Evolutionary conservation across 1,140 invertebrate genomes (phyloP).

Genomic region (Bombus affinis): DNA sequence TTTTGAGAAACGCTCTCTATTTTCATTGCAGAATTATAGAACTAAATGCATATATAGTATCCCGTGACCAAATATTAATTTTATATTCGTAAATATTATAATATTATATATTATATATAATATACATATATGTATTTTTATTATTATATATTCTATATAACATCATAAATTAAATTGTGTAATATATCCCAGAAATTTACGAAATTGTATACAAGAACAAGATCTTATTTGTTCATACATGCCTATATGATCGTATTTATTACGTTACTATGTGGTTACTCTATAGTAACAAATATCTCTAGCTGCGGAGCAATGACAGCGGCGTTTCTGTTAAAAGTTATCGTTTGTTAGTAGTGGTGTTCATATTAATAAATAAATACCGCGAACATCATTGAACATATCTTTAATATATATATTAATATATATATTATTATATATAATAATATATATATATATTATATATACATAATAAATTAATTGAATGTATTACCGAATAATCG

Average conservation of each 20-base stretch:
- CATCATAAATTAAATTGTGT: conserved; percentile 29
- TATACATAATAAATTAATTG: conserved; percentile 61
- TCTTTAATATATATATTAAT: conserved; percentile 29
- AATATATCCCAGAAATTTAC: conserved; percentile 11
- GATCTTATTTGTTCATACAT: conserved; percentile 35
- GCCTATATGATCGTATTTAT: conserved; percentile 33
- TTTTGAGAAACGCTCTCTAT: conserved; percentile 8
- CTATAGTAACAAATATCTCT: conserved; percentile 54
- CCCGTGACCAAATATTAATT: conserved; percentile 39
- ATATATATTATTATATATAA: neutral
- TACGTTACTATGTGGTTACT: conserved; percentile 50
- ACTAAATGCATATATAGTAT: conserved; percentile 45
- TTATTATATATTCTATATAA: conserved; percentile 47
- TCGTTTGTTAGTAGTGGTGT: conserved; percentile 60
- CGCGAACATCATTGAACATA: conserved; percentile 47
- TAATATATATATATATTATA: neutral
- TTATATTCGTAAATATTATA: conserved; percentile 23
- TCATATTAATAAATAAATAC: conserved; percentile 62
- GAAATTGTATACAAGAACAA: conserved; percentile 37
- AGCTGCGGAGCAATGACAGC: conserved; percentile 59
- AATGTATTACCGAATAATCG: conserved; percentile 79
- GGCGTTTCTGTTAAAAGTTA: conserved; percentile 59
- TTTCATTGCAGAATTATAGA: conserved; percentile 42
- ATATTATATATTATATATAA: conserved; percentile 50
- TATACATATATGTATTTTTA: neutral